Base-by-base conservation (phyloP, 2,888 invertebrate genomes). In the Resseliella maxima region DNA sequence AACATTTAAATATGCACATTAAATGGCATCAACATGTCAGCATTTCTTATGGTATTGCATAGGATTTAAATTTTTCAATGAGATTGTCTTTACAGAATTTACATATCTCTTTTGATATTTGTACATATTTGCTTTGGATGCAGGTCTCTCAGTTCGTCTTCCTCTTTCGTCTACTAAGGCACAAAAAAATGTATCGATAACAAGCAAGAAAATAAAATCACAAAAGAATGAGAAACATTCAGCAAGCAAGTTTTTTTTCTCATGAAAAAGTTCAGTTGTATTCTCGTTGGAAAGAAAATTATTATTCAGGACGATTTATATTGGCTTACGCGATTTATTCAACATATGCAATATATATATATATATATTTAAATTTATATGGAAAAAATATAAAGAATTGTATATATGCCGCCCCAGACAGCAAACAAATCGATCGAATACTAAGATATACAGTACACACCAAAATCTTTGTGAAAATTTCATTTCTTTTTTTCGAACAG, bases 301-400 rank as follows among this genome's bases (percentile, higher is more conserved):
- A 72, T 72, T 72, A 72, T 72, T 72, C 72, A 72, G 18, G 72
- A 72, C 72, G 72, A 72, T 72, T 72, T 31, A 72, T 72, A 72
- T 72, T 72, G 72, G 59, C 31, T 72, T 72, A 72, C 27, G 72
- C 72, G 31, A 72, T 72, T 72, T 59, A 2, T 31, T 35, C 31
- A 5, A 31, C 12, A 31, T 27, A 50, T 50, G 50, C 12, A 50
- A n/a, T n/a, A n/a, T 24, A 27, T 27, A 59, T 24, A 24, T 3
- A 59, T 50, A 50, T 50, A 18, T 18, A 18, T 50, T 15, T 50
- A 50, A 2, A 41, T 50, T 50, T 18, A 18, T 50, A 50, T 50
- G n/a, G n/a, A n/a, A n/a, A n/a, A n/a, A n/a, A n/a, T n/a, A n/a
- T n/a, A n/a, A n/a, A n/a, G n/a, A n/a, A n/a, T n/a, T n/a, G n/a